phyloP scores from a whole-genome alignment of 2,888 invertebrate genomes.

The Campoplex nolae region DNA sequence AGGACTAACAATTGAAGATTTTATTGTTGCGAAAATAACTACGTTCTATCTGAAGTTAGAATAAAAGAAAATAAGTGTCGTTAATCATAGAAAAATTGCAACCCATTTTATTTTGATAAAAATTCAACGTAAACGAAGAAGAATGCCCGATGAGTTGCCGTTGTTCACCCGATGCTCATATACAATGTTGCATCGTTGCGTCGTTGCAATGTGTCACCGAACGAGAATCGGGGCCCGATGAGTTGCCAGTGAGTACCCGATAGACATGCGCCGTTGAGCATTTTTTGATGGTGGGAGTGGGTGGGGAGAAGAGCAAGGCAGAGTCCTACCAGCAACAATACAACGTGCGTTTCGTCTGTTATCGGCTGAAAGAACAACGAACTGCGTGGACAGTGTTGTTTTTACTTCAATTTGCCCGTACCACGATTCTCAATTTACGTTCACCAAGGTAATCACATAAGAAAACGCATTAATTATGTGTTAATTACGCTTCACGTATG shows the following conservation, averaged over 20 bases:
- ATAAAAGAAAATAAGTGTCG: background rate
- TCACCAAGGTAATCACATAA: too few relatives aligned
- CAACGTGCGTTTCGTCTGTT: background rate
- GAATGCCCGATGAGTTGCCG: background rate
- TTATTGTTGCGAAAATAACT: background rate
- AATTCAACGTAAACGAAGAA: background rate
- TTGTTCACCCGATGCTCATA: background rate
- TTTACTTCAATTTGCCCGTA: background rate
- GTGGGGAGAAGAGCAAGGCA: too few relatives aligned
- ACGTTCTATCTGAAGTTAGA: background rate
- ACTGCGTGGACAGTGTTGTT: too few relatives aligned
- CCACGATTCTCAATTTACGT: too few relatives aligned
- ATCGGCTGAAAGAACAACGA: too few relatives aligned
- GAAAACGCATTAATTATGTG: too few relatives aligned
- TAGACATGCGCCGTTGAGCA: too few relatives aligned
- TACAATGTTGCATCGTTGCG: background rate
- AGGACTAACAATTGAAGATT: background rate
- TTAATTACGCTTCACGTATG: too few relatives aligned
- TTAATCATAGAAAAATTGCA: background rate
- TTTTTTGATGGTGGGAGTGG: too few relatives aligned
- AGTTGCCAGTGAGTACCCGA: too few relatives aligned
- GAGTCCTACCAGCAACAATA: background rate
- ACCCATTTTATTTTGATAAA: background rate
- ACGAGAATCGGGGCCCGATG: too few relatives aligned
- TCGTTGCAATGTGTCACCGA: too few relatives aligned